Base-by-base conservation (phyloP, 2,888 invertebrate species). In the Nebria brevicollis region DNA sequence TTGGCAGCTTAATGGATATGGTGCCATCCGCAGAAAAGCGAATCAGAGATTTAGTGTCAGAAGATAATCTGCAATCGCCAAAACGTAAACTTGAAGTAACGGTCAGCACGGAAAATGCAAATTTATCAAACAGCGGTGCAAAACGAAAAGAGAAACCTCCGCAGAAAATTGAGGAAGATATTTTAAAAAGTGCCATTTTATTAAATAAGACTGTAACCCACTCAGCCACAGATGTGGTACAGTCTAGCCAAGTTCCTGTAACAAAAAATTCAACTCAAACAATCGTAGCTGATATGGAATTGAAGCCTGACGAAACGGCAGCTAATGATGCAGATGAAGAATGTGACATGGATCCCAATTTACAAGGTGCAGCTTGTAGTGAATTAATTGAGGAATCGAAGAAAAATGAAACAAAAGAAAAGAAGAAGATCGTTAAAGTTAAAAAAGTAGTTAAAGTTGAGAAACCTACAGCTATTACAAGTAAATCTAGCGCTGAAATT, bases 71-170 rank as follows among this genome's bases (percentile, higher is more conserved):
- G 84, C 88, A 82, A 8, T 93, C 95, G 82, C 92, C 94, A 77
- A 95, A 95, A 88, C 91, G 95, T 77, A 95, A 95, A 87, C 89
- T 95, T 77, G 94, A 95, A 88, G 92, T 92, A 41, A 94, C 95
- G n/a, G 92, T 93, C 85, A 95, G 95, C 70, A 93, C 94, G 83
- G 94, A 92, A 88, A 92, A 92, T 85, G 91, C 91, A 2, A 89
- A 88, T 82, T 81, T 87, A 70, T 86, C 87, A 43, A 86, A 86
- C 77, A 88, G 89, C 73, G 90, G 89, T 6, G 89, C 89, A 20
- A 91, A 91, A 77, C 90, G 91, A 84, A 93, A 94, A 89, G 94
- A 94, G 89, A 94, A 94, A 86, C 86, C 86, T 43, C 85, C 86
- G 79, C 87, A 86, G 83, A 88, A 87, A 82, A 86, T 87, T 79